Percentiles rank a stretch among this genome's conserved stretches.
phyloP scores from a whole-genome alignment of 2,113 vertebrate species.

The Brienomyrus longianalis region DNA sequence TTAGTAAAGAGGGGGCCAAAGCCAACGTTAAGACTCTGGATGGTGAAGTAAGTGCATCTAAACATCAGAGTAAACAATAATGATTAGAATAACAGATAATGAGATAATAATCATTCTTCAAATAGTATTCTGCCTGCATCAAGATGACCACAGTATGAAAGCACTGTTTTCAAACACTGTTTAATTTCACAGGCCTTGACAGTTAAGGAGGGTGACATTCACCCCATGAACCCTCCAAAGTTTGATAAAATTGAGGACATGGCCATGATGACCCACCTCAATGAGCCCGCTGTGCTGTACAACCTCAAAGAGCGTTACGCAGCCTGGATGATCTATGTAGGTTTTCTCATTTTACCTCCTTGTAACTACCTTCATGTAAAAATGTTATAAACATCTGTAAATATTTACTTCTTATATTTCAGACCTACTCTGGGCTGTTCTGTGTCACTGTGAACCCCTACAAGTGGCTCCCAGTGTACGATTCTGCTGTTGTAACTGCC shows the following conservation, averaged over 20 bases:
- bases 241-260: slow-evolving; percentile 68
- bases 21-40: slow-evolving; percentile 62
- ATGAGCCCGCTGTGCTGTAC: slow-evolving; percentile 61
- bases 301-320: slow-evolving; percentile 85
- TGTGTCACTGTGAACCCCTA: slow-evolving; percentile 49
- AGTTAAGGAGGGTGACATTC: background rate
- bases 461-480: slow-evolving; percentile 67
- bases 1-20: slow-evolving; percentile 71
- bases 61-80: slow-evolving; percentile 17
- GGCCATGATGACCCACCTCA: slow-evolving; percentile 71
- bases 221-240: slow-evolving; percentile 68
- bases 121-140: background rate
- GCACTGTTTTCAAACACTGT: background rate
- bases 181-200: background rate
- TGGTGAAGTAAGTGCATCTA: slow-evolving; percentile 55
- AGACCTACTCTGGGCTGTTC: background rate
- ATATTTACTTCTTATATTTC: background rate
- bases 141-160: background rate
- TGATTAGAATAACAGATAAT: background rate
- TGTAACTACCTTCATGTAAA: background rate
- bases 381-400: background rate
- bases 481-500: slow-evolving; percentile 55
- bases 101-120: background rate
- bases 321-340: slow-evolving; percentile 88
- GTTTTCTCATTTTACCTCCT: background rate